Base-by-base conservation (phyloP, 2,797 vertebrate genomes). In the Toxotes lorentzi region DNA sequence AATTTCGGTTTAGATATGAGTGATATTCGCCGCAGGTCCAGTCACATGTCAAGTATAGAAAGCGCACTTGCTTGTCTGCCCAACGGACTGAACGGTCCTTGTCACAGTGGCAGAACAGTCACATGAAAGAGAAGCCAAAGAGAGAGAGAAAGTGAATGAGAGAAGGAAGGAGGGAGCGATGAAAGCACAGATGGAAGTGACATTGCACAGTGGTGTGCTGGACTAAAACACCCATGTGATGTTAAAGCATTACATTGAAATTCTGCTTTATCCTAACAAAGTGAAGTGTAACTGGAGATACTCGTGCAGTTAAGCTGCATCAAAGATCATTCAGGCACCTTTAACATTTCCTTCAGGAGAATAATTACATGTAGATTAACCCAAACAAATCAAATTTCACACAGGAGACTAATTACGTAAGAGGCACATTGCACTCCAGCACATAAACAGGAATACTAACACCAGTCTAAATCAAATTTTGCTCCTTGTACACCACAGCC, bases 341-440 rank as follows among this genome's bases (percentile, higher is more conserved):
- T 69, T 65, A 47, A 35, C 24, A 65, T 78, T 76, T 71, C 78
- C 78, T 78, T 79, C 66, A 74, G 56, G 72, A 78, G 73, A 35
- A 63, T 88, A 79, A 90, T 88, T 83, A 62, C 59, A 76, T 32
- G 11, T 74, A 60, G 68, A 89, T 86, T 83, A 85, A 66, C 76
- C 73, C 58, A 85, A 85, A 88, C 76, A 88, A 93, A 91, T 91
- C 45, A 69, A 41, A 87, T 86, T 86, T 86, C 65, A 85, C 70
- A 81, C 71, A 53, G 70, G 70, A 77, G 73, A 68, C 73, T 82
- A 81, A 91, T 91, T 81, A 80, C 2, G 1, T 70, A 73, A 81
- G 71, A 79, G 62, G 54, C 79, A 34, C 69, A 72, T 76, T 78
- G 68, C 45, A 71, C 47, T 89, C 56, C 19, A 32, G 68, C 30